Base-by-base conservation (phyloP, 2,113 vertebrate species). In the Taxidea taxus region DNA sequence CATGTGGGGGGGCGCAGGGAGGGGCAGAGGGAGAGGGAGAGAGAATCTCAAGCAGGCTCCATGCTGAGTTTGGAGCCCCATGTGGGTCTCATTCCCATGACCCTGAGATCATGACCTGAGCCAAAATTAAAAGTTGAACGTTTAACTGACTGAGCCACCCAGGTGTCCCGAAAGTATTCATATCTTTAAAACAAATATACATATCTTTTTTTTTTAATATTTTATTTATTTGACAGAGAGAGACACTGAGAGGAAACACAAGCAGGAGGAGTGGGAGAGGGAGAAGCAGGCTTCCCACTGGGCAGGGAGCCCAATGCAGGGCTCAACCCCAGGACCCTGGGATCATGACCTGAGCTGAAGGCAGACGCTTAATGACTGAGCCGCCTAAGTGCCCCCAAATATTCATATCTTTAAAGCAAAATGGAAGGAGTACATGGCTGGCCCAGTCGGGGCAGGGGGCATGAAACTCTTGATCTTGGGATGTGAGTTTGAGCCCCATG, bases 51-150 rank as follows among this genome's bases (percentile, higher is more conserved):
- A 16, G 34, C 34, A 68, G 66, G 34, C 66, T 68, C 34, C 66
- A n/a, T 3, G 7, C 66, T 68, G 16, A n/a, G 16, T 68, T 34
- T 1, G 7, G 66, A 68, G 66, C 34, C 66, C 66, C 34, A 68
- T 20, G 14, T 68, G 7, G 16, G 64, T 16, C 66, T 68, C 3
- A 3, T 3, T n/a, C 34, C 64, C 34, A 68, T n/a, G 66, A 68
- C 66, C 34, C 34, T n/a, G 66, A 68, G 66, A 68, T 68, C 34
- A 37, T 20, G 66, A 21, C 66, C 8, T 18, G 18, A 37, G 66
- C n/a, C 4, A 0, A 20, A 68, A 68, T 37, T 18, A 37, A 37
- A 34, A 37, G 15, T 66, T 0, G 0, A 8, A 68, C 2, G 8
- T n/a, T 68, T 68, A 68, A 68, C 34, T 4, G 2, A 21, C 4